These are phyloP conservation scores for Escarpia spicata DNA, from an alignment of 2,888 invertebrate genomes.

Conservation along the genomic window DNA sequence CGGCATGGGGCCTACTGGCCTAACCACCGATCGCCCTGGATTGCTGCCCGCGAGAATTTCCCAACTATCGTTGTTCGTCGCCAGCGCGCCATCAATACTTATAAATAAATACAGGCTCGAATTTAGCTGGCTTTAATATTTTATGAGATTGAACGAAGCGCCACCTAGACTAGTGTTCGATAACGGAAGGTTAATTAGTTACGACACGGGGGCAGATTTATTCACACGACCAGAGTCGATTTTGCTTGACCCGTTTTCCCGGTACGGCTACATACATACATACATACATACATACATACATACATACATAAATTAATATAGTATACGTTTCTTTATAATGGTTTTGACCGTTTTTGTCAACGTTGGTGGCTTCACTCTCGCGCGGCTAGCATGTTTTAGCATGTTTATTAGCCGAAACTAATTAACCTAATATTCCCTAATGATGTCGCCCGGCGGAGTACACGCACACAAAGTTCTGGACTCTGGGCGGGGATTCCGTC, in stretches of 20 bases:
- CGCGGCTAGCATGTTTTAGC: not conserved
- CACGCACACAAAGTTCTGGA: not conserved
- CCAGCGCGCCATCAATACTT: not conserved
- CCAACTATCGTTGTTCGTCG: not conserved
- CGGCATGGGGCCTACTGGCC: not conserved
- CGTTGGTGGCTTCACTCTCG: not conserved
- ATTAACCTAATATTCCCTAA: constrained; percentile 1
- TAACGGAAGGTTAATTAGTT: constrained; percentile 3
- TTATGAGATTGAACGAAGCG: constrained; percentile 6
- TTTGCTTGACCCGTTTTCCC: not conserved
- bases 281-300: not conserved
- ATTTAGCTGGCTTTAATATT: not conserved
- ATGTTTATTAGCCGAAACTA: not conserved
- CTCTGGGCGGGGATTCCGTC: not conserved
- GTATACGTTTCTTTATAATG: not conserved
- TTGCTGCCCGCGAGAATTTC: not conserved
- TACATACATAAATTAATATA: not conserved
- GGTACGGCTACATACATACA: not conserved
- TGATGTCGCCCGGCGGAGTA: not conserved
- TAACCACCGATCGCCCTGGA: not conserved
- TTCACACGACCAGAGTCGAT: not conserved
- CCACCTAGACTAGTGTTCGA: not conserved
- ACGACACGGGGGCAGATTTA: not conserved
- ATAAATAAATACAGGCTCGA: not conserved
- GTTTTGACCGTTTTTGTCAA: not conserved